phyloP scores from a whole-genome alignment of 2,888 invertebrate genomes.

The Ormia ochracea region DNA sequence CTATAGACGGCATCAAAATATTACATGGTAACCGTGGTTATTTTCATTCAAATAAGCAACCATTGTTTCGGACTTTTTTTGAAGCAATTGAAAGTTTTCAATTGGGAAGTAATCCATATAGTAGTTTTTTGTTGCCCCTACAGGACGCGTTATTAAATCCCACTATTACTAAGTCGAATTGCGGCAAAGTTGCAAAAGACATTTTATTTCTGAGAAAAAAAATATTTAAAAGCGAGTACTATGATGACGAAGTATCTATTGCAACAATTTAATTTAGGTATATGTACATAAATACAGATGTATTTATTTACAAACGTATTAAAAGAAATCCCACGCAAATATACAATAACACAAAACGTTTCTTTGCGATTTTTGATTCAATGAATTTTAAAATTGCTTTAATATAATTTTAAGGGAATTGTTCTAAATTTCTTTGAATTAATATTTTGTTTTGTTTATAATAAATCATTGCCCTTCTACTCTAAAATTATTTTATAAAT shows the following conservation, averaged over 20 bases:
- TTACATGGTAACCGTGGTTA: slow-evolving; percentile 92
- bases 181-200: slow-evolving; percentile 81
- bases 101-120: slow-evolving; percentile 77
- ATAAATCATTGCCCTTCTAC: too few relatives aligned
- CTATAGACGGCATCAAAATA: slow-evolving; percentile 83
- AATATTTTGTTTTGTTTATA: too few relatives aligned
- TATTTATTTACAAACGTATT: too few relatives aligned
- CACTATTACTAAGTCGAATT: slow-evolving; percentile 80
- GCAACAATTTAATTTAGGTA: not conserved
- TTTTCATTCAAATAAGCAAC: slow-evolving; percentile 91
- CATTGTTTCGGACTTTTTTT: slow-evolving; percentile 87
- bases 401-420: too few relatives aligned
- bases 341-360: too few relatives aligned
- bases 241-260: slow-evolving; percentile 58
- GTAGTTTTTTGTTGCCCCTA: slow-evolving; percentile 68
- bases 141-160: slow-evolving; percentile 78
- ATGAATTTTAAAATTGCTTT: too few relatives aligned
- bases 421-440: too few relatives aligned
- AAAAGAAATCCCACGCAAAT: too few relatives aligned
- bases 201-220: slow-evolving; percentile 77
- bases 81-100: slow-evolving; percentile 79
- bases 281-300: too few relatives aligned
- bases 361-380: too few relatives aligned
- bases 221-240: slow-evolving; percentile 74
- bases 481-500: too few relatives aligned